phyloP scores from a whole-genome alignment of 1,140 invertebrate genomes.

The Copidosoma floridanum region DNA sequence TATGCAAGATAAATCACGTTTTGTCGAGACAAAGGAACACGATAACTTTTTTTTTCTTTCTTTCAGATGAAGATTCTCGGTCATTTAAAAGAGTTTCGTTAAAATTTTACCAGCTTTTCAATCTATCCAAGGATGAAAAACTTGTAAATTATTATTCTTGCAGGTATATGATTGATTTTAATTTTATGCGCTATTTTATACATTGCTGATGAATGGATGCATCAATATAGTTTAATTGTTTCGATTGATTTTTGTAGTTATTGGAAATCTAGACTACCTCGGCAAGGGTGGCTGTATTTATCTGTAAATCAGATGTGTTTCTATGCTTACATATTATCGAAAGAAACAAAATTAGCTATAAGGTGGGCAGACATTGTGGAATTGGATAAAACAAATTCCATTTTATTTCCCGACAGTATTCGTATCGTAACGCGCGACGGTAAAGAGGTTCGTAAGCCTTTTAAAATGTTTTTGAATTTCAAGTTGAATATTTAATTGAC shows the following conservation, averaged over 20 bases:
- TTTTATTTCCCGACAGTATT: slow-evolving; percentile 85
- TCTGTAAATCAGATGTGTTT: slow-evolving; percentile 95
- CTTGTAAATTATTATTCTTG: slow-evolving; percentile 93
- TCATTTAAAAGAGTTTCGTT: slow-evolving; percentile 77
- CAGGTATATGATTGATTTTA: slow-evolving; percentile 63
- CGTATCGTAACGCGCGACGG: slow-evolving; percentile 78
- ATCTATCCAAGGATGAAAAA: slow-evolving; percentile 90
- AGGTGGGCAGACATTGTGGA: slow-evolving; percentile 79
- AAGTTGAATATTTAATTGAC: background rate
- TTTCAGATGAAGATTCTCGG: slow-evolving; percentile 77
- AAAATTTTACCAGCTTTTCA: slow-evolving; percentile 88
- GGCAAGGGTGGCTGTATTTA: slow-evolving; percentile 94
- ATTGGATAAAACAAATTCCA: slow-evolving; percentile 72
- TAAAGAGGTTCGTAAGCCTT: slow-evolving; percentile 58
- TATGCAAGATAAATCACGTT: background rate
- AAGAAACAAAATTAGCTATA: slow-evolving; percentile 84
- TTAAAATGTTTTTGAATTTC: background rate
- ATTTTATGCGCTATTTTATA: slow-evolving; percentile 16
- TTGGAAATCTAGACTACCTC: slow-evolving; percentile 87
- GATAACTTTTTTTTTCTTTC: slow-evolving; percentile 35
- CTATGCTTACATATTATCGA: slow-evolving; percentile 90
- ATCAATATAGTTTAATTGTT: no score
- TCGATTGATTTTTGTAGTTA: slow-evolving; percentile 71
- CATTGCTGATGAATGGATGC: no score
- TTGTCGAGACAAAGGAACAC: background rate